Percentiles rank a stretch among this genome's conserved stretches.
These are phyloP conservation scores for Conops quadrifasciatus DNA, from an alignment of 2,888 invertebrate genomes.

Conservation along the genomic window DNA sequence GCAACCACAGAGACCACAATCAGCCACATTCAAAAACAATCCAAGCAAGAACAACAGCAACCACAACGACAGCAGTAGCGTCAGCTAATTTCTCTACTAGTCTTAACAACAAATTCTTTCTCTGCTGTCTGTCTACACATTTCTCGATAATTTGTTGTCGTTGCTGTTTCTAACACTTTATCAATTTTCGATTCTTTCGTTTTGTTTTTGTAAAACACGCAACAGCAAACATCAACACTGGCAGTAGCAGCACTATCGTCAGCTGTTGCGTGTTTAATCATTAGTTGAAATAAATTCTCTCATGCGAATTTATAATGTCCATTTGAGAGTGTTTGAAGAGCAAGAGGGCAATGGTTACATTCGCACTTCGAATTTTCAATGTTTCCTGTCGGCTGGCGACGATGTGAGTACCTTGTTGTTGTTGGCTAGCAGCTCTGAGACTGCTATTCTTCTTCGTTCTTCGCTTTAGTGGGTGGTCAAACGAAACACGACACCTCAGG, in stretches of 20 bases:
- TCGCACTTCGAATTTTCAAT: constrained; percentile 24
- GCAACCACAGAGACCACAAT: constrained; percentile 41
- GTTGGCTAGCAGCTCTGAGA: constrained; percentile 16
- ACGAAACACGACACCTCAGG: constrained; percentile 53
- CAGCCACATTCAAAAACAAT: too few species aligned
- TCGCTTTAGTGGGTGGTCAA: constrained; percentile 63
- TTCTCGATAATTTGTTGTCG: constrained; percentile 9
- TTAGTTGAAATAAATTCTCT: constrained; percentile 58
- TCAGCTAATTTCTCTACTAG: constrained; percentile 14
- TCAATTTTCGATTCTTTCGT: not conserved
- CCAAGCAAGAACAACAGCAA: constrained; percentile 22
- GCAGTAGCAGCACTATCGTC: constrained; percentile 34
- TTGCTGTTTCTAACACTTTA: constrained; percentile 9
- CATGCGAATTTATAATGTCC: constrained; percentile 18
- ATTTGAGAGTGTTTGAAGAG: not conserved
- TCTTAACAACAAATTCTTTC: constrained; percentile 19
- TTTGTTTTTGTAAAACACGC: constrained; percentile 8
- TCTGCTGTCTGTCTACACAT: not conserved
- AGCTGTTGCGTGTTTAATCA: constrained; percentile 54
- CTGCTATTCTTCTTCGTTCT: constrained; percentile 43
- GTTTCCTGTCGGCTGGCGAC: constrained; percentile 41
- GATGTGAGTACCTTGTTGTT: constrained; percentile 28
- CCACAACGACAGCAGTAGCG: constrained; percentile 12
- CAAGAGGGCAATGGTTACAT: constrained; percentile 37
- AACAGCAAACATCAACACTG: constrained; percentile 23